These are phyloP conservation scores for Cosmopolites sordidus DNA, from an alignment of 2,888 invertebrate genomes.

Conservation along the genomic window DNA sequence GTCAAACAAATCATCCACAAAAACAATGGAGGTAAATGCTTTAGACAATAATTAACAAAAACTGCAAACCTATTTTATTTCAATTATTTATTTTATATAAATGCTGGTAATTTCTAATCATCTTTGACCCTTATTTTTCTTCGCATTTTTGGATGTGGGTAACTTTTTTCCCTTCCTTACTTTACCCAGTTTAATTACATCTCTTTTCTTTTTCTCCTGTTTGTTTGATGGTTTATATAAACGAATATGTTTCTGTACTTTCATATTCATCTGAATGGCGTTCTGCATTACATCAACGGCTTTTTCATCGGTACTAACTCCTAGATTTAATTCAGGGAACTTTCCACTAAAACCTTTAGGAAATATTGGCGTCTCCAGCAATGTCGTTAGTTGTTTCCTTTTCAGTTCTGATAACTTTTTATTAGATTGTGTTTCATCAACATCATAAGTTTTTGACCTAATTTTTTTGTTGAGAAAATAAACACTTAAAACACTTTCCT, in stretches of 20 bases:
- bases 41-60: too few relatives aligned
- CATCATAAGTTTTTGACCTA: constrained; percentile 36
- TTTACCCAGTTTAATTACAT: constrained; percentile 20
- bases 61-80: too few relatives aligned
- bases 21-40: too few relatives aligned
- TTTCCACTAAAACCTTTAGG: constrained; percentile 66
- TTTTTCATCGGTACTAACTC: constrained; percentile 39
- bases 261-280: constrained; percentile 42
- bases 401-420: constrained; percentile 49
- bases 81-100: too few relatives aligned
- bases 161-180: background rate
- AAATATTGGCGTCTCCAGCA: constrained; percentile 60
- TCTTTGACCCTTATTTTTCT: too few relatives aligned
- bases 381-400: constrained; percentile 52
- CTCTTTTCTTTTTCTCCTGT: constrained; percentile 10
- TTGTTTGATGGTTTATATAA: constrained; percentile 35
- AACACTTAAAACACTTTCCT: background rate
- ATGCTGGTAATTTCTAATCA: too few relatives aligned
- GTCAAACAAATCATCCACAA: too few relatives aligned
- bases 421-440: constrained; percentile 31
- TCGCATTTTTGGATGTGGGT: constrained; percentile 7
- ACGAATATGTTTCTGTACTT: constrained; percentile 33
- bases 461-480: background rate
- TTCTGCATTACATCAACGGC: constrained; percentile 57
- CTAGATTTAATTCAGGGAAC: constrained; percentile 48